These are phyloP conservation scores for Drosophila subsilvestris DNA, from an alignment of 2,888 invertebrate genomes.

Conservation along the genomic window DNA sequence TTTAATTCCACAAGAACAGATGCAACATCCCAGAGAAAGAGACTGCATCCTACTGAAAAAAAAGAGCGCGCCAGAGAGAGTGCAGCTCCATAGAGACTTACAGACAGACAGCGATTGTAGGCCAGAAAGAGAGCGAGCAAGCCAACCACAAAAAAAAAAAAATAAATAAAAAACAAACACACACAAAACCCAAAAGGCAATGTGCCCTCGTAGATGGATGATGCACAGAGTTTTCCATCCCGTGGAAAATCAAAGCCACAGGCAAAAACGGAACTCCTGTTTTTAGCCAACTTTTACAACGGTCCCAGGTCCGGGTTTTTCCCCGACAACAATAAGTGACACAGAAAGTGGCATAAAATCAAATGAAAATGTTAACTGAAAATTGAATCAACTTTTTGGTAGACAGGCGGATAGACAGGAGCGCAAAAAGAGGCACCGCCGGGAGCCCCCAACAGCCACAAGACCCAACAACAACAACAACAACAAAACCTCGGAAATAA, in stretches of 20 bases:
- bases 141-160: conserved; percentile 12
- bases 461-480: background rate
- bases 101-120: background rate
- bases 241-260: conserved; percentile 31
- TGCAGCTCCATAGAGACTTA: no score
- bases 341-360: conserved; percentile 9
- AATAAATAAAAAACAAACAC: no score
- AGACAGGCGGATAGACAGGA: background rate
- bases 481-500: background rate
- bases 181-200: conserved; percentile 31
- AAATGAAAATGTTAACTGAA: conserved; percentile 35
- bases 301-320: conserved; percentile 8
- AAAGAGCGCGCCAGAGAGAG: background rate
- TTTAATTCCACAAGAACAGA: conserved; percentile 44
- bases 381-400: conserved; percentile 32
- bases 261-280: conserved; percentile 24
- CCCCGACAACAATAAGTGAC: background rate
- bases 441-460: background rate
- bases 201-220: conserved; percentile 33
- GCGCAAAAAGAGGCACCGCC: no score
- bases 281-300: conserved; percentile 29
- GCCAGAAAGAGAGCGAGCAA: background rate
- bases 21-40: background rate
- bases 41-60: background rate
- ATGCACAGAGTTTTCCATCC: conserved; percentile 29